Evolutionary conservation across 2,113 vertebrate genomes (phyloP), one percentile per base, ranked within the genome.

Genomic region (Gavia stellata): DNA sequence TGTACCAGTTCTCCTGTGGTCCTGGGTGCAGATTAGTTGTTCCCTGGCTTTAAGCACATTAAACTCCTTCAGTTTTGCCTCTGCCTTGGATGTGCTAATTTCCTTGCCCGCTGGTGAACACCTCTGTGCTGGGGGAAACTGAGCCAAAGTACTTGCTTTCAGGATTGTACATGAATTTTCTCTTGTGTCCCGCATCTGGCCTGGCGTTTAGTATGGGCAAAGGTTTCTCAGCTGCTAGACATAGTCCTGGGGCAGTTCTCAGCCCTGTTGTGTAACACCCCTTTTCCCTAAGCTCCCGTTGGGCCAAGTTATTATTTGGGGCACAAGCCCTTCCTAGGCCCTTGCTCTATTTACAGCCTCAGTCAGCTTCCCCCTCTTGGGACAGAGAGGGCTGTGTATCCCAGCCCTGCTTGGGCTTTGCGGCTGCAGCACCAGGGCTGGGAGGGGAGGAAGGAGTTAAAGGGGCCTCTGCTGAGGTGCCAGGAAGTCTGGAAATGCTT

Each of bases 381-480:
- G 34, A 20, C 14, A 38, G 47, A 12, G 24, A 2, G 36, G 9
- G 20, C 73, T 42, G 20, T 19, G 11, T 31, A 42, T 49, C 33
- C 34, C 59, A 42, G 28, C 33, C 26, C 5, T 84, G 55, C 52
- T 18, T 14, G 29, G 11, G 40, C 40, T 77, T 55, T 82, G 53
- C 42, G 53, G 36, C 25, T 56, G 29, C n/a, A 42, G 23, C 2
- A 0, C 34, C 3, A 0, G 11, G 29, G 42, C 73, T 58, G 65
- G 65, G 25, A 78, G 83, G 93, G 36, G 19, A 97, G 87, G 96
- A 96, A 96, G 42, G 96, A 88, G 96, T 97, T 97, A 96, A 97
- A 80, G 62, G 88, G 90, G 96, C 92, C 84, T 81, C 94, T 1
- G 4, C 42, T 17, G 86, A 92, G 83, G 80, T 90, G 92, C 88